Percentiles rank a stretch among this genome's conserved stretches.
Conservation (phyloP, 1,140 invertebrate genomes). For the Drosophila burlai region DNA sequence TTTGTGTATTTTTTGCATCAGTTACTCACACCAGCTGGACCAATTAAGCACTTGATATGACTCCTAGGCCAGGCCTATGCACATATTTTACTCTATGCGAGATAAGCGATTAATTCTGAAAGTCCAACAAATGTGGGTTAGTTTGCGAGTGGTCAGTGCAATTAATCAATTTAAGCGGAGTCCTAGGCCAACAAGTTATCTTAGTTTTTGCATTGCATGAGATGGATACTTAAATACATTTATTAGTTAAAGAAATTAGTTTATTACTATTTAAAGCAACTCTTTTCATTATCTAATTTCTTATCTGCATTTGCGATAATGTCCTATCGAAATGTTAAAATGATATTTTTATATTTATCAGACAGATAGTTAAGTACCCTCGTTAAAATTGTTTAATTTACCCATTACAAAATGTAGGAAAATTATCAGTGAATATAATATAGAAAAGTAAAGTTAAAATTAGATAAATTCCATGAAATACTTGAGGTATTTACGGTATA, state of each 20-base stretch:
- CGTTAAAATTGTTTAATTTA: neutral
- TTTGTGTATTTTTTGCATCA: constrained; percentile 3
- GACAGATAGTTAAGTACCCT: neutral
- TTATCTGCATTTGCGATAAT: neutral
- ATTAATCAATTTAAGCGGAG: constrained; percentile 1
- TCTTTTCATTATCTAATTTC: neutral
- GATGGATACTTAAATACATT: neutral
- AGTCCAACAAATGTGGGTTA: neutral
- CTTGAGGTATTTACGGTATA: neutral
- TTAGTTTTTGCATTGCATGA: neutral
- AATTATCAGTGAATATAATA: too few relatives aligned
- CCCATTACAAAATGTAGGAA: neutral
- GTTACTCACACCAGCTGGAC: neutral
- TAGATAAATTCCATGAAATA: too few relatives aligned
- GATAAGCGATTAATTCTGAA: neutral
- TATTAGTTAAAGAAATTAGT: neutral
- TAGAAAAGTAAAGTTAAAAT: too few relatives aligned
- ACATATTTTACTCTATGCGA: constrained; percentile 1
- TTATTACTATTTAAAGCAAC: neutral
- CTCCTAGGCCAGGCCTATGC: constrained; percentile 5
- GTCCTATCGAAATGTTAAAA: neutral
- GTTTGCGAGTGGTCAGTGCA: constrained; percentile 4
- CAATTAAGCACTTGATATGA: constrained; percentile 15
- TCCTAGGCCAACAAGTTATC: constrained; percentile 9
- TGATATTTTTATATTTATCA: neutral